Conservation (phyloP, 2,888 invertebrate species). For the Drosophila kambysellisi region DNA sequence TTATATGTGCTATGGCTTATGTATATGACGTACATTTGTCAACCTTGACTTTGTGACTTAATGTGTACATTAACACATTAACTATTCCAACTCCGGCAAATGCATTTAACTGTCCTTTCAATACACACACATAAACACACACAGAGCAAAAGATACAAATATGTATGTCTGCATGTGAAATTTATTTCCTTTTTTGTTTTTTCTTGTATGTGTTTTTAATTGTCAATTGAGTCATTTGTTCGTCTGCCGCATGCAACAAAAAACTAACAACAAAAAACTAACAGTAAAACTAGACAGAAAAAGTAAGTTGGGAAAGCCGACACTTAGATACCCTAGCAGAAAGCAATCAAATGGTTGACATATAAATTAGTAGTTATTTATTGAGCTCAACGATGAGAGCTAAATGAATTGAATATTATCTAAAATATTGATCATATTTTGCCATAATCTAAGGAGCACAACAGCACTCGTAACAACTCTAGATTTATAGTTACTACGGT, state of each 20-base stretch:
- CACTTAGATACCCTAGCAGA: neutral
- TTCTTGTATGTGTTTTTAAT: constrained; percentile 58
- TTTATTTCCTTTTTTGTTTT: neutral
- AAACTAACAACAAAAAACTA: constrained; percentile 19
- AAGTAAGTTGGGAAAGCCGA: neutral
- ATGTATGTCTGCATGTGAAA: constrained; percentile 13
- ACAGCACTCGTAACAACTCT: neutral
- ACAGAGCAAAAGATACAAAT: constrained; percentile 2
- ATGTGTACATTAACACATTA: constrained; percentile 48
- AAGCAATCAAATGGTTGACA: neutral
- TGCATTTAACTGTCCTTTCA: constrained; percentile 44
- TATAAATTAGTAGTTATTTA: neutral
- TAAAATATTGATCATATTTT: neutral
- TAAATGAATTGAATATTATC: neutral
- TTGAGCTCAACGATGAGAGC: neutral
- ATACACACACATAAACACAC: constrained; percentile 1
- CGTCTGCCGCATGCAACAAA: constrained; percentile 63
- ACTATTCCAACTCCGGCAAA: constrained; percentile 32
- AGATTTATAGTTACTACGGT: neutral
- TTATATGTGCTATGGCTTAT: neutral
- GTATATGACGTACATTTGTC: neutral
- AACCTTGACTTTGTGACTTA: constrained; percentile 47
- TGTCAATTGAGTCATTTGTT: constrained; percentile 53
- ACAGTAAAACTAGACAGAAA: constrained; percentile 12
- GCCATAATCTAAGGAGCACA: neutral